Base-by-base conservation (phyloP, 92 coral and sea anemone species). In the Phymanthus crucifer region DNA sequence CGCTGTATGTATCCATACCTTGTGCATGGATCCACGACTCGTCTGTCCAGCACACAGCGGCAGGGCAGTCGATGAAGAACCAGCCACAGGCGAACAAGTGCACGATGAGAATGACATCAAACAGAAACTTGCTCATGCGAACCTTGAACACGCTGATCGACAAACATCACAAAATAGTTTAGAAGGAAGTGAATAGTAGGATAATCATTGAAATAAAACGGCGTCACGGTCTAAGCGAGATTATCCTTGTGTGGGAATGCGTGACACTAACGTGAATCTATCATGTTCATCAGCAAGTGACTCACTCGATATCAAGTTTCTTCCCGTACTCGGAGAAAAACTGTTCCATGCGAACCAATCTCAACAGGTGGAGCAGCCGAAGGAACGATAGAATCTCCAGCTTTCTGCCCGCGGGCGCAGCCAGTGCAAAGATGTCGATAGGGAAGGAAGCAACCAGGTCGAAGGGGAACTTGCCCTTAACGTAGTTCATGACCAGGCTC, bases 41-140 rank as follows among this genome's bases (percentile, higher is more conserved):
- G 5, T 61, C 40, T 0, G 8, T 11, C 11, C 79, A 71, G 76
- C 97, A 92, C 26, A 71, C 74, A 48, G 83, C 88, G 18, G 73
- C 86, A 45, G 97, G 94, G 36, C 97, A 92, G 58, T 91, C 90
- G 56, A 83, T 70, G 64, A 75, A 77, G 66, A 78, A 90, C 97
- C 97, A 92, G 35, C 87, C 81, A 76, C 97, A 92, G 40, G 97
- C 87, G 79, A 87, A 92, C 35, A 92, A 74, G 61, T 92, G 91
- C n/a, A 87, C 89, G 6, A 84, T 78, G 7, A 91, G 87, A 46
- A 92, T 74, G 67, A 92, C 78, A 48, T 90, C 85, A 77, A 92
- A 82, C 47, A 92, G 77, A 85, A 90, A 90, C 80, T 92, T 92
- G 80, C 88, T 90, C 92, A 92, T 90, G 24, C 97, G 92, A 77